Evolutionary conservation across 2,113 vertebrate species (phyloP).

Genomic region (Corythornis madagascariensis): DNA sequence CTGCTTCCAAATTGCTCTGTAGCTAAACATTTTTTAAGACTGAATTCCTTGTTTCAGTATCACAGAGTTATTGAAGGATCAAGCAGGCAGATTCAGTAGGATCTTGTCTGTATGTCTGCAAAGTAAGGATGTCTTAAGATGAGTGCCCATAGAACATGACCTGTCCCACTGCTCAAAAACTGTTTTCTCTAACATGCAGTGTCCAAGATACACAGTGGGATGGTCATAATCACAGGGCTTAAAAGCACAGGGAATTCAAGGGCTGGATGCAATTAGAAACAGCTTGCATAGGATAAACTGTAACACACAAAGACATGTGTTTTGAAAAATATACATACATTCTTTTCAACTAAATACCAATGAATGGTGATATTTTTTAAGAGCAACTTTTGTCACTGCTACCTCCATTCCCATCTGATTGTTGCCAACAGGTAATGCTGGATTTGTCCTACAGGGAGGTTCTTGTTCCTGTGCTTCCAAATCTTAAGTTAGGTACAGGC

Average conservation of each 20-base stretch:
- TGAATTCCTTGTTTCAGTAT: neutral
- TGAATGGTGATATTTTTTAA: neutral
- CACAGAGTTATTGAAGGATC: neutral
- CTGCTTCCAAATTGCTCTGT: neutral
- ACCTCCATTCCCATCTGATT: neutral
- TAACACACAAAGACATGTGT: neutral
- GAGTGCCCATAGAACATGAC: neutral
- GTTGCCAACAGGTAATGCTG: neutral
- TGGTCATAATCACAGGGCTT: neutral
- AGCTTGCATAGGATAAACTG: neutral
- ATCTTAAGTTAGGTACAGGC: neutral
- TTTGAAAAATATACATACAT: neutral
- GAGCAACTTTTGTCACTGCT: neutral
- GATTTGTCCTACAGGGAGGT: neutral
- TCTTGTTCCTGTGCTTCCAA: neutral
- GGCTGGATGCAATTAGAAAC: neutral
- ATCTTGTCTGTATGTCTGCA: accelerated
- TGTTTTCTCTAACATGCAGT: neutral
- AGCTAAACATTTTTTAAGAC: neutral
- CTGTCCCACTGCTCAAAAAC: too few species aligned
- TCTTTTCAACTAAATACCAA: neutral
- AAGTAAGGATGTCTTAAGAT: neutral
- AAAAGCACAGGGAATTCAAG: neutral
- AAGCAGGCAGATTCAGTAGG: neutral
- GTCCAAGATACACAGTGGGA: neutral